Base-by-base conservation (phyloP, 2,797 vertebrate genomes). In the Benthosema pterotum region DNA sequence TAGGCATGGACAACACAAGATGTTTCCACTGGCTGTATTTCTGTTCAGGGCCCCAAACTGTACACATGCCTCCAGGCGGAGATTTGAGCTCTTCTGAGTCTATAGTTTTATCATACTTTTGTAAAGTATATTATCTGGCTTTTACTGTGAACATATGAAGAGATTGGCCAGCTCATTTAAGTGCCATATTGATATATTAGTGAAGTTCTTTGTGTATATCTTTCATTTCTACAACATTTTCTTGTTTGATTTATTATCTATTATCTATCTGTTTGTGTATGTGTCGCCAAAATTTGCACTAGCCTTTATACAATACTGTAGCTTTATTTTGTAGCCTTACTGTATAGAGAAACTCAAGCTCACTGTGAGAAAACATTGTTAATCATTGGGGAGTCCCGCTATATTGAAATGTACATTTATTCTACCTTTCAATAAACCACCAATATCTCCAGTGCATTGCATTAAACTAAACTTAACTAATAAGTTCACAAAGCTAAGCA, bases 171-270 rank as follows among this genome's bases (percentile, higher is more conserved):
- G 73, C 50, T 19, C 51, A 68, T 63, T 67, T 42, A 82, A 78
- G 86, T 87, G 87, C 82, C 84, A 84, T 84, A 68, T 59, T 68
- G 59, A 83, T 67, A 65, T 82, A 65, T 75, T 62, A 6, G 54
- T 51, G 42, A 32, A 12, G 62, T 59, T 32, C 48, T 49, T 5
- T 32, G 4, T 69, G 17, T 60, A 48, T 18, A 45, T 52, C 71
- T 68, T 48, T 28, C 14, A 54, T 65, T 55, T 50, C 19, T 78
- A 56, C 28, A 51, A 12, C 56, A 17, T 49, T 60, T 53, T 71
- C 14, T 63, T 72, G 18, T 63, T 56, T 65, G 59, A 43, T 17
- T 8, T 42, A 19, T 42, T 60, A 38, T 46, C 77, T 59, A 74
- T 69, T 78, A 38, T 61, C n/a, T n/a, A n/a, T n/a, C n/a, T n/a